Evolutionary conservation across 2,888 invertebrate species (phyloP).

Genomic region (Cheilosia soror): DNA sequence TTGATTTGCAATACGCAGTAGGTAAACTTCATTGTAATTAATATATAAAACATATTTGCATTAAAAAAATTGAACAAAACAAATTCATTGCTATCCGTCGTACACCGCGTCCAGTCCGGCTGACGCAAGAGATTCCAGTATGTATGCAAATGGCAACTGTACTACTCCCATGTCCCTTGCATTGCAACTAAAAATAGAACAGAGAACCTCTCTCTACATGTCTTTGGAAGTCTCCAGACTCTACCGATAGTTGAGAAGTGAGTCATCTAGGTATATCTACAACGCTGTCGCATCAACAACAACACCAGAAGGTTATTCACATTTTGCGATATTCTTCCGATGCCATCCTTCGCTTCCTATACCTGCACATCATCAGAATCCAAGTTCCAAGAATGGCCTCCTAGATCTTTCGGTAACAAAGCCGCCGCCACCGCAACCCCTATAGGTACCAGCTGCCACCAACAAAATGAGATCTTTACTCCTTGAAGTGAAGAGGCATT

Average conservation of each 20-base stretch:
- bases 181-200: too few species aligned
- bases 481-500: constrained; percentile 49
- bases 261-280: constrained; percentile 32
- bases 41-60: constrained; percentile 1
- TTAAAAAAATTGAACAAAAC: constrained; percentile 21
- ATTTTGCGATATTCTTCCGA: constrained; percentile 60
- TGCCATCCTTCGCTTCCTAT: constrained; percentile 45
- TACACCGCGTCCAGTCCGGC: not conserved
- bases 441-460: constrained; percentile 6
- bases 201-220: not conserved
- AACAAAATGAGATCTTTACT: constrained; percentile 41
- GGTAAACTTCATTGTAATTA: constrained; percentile 9
- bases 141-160: constrained; percentile 4
- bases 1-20: not conserved
- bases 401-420: constrained; percentile 36
- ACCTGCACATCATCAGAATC: constrained; percentile 34
- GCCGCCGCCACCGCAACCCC: constrained; percentile 6
- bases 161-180: too few species aligned
- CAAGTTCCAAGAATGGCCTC: constrained; percentile 49
- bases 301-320: constrained; percentile 44
- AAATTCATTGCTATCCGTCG: constrained; percentile 28
- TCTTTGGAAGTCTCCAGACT: constrained; percentile 17
- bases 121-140: too few species aligned
- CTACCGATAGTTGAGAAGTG: constrained; percentile 8
- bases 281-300: constrained; percentile 25